Conservation (phyloP, 37 sponge, comb jelly and placozoan species). For the Ephydatia muelleri region DNA sequence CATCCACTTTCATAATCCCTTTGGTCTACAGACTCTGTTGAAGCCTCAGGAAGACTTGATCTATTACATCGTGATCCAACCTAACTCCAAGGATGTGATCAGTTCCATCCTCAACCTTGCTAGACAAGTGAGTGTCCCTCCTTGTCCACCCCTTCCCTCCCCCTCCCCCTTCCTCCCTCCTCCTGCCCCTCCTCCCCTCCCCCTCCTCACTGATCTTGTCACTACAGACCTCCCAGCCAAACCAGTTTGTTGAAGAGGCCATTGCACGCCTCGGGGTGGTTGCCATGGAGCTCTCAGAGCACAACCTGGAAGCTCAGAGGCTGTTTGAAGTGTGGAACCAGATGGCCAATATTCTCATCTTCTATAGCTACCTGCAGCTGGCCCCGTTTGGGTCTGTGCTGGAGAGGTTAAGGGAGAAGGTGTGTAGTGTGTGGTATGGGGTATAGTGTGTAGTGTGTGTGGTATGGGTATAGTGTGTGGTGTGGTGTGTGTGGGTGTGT, state of each 20-base stretch:
- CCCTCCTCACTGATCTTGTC: not conserved
- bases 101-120: slow-evolving; percentile 31
- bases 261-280: slow-evolving; percentile 36
- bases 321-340: slow-evolving; percentile 60
- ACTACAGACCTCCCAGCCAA: slow-evolving; percentile 33
- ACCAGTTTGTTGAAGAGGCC: slow-evolving; percentile 44
- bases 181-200: not conserved
- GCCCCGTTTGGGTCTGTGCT: slow-evolving; percentile 41
- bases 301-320: slow-evolving; percentile 1
- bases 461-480: not conserved
- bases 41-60: slow-evolving; percentile 50
- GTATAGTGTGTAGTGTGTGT: not conserved
- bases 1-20: too few species aligned
- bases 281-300: slow-evolving; percentile 67
- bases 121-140: not conserved
- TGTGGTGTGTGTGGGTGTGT: not conserved
- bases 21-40: slow-evolving; percentile 34
- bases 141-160: not conserved
- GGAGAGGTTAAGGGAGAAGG: slow-evolving; percentile 45
- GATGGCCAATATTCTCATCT: slow-evolving; percentile 62
- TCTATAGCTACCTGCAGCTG: slow-evolving; percentile 54
- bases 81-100: slow-evolving; percentile 62
- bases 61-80: slow-evolving; percentile 64
- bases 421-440: not conserved
- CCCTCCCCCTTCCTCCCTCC: not conserved